A percentile compares a stretch with the other conserved stretches of the same genome.
Conservation (phyloP, 2,797 vertebrate species). For the Eulemur coronatus region DNA sequence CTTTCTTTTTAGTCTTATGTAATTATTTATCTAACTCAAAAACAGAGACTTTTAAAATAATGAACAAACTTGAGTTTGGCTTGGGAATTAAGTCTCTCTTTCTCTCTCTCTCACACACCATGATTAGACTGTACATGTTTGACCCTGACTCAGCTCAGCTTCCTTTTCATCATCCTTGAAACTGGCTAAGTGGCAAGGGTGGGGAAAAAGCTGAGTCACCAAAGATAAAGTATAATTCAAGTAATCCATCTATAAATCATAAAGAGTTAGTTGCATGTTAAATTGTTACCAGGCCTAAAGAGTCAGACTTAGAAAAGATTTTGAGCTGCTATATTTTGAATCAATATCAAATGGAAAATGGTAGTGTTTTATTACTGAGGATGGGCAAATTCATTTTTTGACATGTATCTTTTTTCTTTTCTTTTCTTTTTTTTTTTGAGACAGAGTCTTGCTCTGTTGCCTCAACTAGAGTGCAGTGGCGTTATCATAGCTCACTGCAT, state of each 20-base stretch:
- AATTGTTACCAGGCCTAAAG: slow-evolving; percentile 30
- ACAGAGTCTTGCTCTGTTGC: neutral
- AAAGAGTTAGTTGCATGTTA: slow-evolving; percentile 10
- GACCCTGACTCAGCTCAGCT: slow-evolving; percentile 29
- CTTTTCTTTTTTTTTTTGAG: neutral
- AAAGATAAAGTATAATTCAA: slow-evolving; percentile 25
- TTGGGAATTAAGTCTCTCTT: neutral
- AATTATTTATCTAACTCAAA: neutral
- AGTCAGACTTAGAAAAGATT: slow-evolving; percentile 26
- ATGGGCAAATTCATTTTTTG: neutral
- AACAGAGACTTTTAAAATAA: neutral
- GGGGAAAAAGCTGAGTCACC: slow-evolving; percentile 33
- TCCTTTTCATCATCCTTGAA: slow-evolving; percentile 13
- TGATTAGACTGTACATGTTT: neutral
- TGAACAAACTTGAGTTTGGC: neutral
- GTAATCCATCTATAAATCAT: slow-evolving; percentile 14
- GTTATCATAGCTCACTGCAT: neutral
- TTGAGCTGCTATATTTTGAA: neutral
- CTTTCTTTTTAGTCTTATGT: neutral
- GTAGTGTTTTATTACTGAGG: neutral
- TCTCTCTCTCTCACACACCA: neutral
- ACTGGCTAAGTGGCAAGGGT: neutral
- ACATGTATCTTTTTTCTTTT: neutral
- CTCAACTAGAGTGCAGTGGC: neutral
- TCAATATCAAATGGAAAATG: slow-evolving; percentile 21